Conservation (phyloP, 2,888 invertebrate species). For the Hedya salicella region DNA sequence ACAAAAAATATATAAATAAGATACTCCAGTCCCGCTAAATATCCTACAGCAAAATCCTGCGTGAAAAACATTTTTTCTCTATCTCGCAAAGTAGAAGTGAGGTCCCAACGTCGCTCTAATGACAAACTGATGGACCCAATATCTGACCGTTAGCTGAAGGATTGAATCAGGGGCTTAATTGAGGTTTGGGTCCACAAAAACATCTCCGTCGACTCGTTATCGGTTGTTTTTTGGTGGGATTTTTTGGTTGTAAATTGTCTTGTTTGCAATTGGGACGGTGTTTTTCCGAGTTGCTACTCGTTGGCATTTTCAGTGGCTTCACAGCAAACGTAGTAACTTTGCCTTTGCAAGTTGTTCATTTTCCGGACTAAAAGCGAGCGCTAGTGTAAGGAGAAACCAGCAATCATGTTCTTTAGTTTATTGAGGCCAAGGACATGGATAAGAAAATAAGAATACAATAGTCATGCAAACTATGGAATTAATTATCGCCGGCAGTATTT, state of each 20-base stretch:
- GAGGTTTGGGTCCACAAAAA: slow-evolving; percentile 22
- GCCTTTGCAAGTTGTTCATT: too few species aligned
- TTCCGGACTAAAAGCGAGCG: too few species aligned
- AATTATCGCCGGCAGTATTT: too few species aligned
- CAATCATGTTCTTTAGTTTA: too few species aligned
- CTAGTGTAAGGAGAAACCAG: too few species aligned
- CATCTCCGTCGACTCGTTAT: slow-evolving; percentile 15
- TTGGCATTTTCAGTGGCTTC: too few species aligned
- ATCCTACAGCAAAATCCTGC: slow-evolving; percentile 4
- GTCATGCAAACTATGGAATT: too few species aligned
- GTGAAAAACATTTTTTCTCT: slow-evolving; percentile 16
- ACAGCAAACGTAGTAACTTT: too few species aligned
- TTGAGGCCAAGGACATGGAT: too few species aligned
- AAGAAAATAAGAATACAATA: too few species aligned
- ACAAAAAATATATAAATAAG: too few species aligned
- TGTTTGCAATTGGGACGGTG: not conserved
- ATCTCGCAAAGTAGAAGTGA: slow-evolving; percentile 18
- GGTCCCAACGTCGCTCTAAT: slow-evolving; percentile 21
- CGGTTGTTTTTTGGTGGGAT: not conserved
- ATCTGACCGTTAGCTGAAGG: slow-evolving; percentile 20
- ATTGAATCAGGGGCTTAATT: slow-evolving; percentile 21
- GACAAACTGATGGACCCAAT: slow-evolving; percentile 32
- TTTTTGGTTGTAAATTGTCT: not conserved
- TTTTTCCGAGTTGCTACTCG: too few species aligned
- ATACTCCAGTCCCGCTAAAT: not conserved